These are phyloP conservation scores for Artemia sp. DNA, from an alignment of 2,888 invertebrate species.

Conservation along the genomic window DNA sequence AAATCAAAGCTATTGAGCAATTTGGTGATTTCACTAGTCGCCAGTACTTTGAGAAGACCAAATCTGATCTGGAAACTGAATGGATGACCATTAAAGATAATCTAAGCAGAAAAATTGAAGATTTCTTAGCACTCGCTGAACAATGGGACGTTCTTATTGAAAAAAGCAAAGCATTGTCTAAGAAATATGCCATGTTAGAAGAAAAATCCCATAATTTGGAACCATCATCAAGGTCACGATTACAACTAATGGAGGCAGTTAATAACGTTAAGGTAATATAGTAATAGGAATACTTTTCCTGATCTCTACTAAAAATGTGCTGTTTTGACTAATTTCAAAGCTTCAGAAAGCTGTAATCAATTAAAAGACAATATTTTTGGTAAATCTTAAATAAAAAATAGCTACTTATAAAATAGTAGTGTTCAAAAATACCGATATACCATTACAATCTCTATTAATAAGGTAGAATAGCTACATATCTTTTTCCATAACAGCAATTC, in stretches of 20 bases:
- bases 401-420: too few species aligned
- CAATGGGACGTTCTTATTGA: not conserved
- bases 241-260: slow-evolving; percentile 52
- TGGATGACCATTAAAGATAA: not conserved
- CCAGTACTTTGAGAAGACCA: not conserved
- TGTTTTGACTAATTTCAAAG: too few species aligned
- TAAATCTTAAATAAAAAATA: too few species aligned
- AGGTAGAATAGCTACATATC: too few species aligned
- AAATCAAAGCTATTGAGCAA: not conserved
- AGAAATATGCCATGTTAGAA: slow-evolving; percentile 38
- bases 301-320: too few species aligned
- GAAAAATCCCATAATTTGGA: slow-evolving; percentile 62
- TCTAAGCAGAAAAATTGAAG: not conserved
- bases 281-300: too few species aligned
- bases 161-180: not conserved
- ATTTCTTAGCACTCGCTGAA: slow-evolving; percentile 2
- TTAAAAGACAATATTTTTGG: too few species aligned
- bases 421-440: too few species aligned
- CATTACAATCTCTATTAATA: too few species aligned
- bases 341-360: too few species aligned
- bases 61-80: not conserved
- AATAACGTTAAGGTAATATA: slow-evolving; percentile 46
- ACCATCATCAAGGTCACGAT: slow-evolving; percentile 51
- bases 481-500: too few species aligned
- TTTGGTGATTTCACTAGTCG: not conserved